Evolutionary conservation across 2,797 vertebrate genomes (phyloP).

Genomic region (Acipenser transmontanus): DNA sequence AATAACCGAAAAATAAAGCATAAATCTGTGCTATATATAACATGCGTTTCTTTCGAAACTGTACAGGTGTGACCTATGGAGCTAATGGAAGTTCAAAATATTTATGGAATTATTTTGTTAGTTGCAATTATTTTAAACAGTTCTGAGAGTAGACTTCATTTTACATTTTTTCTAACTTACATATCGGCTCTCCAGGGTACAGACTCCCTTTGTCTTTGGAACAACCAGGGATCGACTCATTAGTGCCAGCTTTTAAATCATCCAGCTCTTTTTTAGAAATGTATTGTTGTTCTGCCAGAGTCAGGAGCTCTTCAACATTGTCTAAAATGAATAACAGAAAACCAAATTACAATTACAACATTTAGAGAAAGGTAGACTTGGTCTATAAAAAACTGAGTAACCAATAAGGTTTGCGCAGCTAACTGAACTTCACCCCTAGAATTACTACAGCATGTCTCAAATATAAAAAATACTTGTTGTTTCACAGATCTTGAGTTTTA

Average conservation of each 20-base stretch:
- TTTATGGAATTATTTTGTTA: too few relatives aligned
- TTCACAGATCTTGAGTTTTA: neutral
- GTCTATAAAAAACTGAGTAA: too few relatives aligned
- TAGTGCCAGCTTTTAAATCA: slow-evolving; percentile 48
- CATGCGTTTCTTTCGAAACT: too few relatives aligned
- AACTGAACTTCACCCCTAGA: too few relatives aligned
- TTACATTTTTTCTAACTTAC: slow-evolving; percentile 43
- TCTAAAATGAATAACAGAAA: slow-evolving; percentile 37
- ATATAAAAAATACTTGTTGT: too few relatives aligned
- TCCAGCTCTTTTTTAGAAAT: slow-evolving; percentile 64
- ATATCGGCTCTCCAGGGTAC: slow-evolving; percentile 52
- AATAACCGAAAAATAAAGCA: too few relatives aligned
- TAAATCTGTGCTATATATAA: too few relatives aligned
- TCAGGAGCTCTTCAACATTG: slow-evolving; percentile 62
- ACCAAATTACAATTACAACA: neutral
- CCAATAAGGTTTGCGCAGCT: too few relatives aligned
- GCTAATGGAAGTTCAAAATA: neutral
- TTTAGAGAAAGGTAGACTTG: neutral
- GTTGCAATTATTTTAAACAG: too few relatives aligned
- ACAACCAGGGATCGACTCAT: slow-evolving; percentile 59
- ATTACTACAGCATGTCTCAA: too few relatives aligned
- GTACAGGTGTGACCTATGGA: neutral
- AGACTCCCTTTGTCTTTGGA: slow-evolving; percentile 37
- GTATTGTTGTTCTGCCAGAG: slow-evolving; percentile 62
- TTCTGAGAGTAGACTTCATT: too few relatives aligned